Conservation (phyloP, 2,888 invertebrate genomes). For the Octonoba sinensis region DNA sequence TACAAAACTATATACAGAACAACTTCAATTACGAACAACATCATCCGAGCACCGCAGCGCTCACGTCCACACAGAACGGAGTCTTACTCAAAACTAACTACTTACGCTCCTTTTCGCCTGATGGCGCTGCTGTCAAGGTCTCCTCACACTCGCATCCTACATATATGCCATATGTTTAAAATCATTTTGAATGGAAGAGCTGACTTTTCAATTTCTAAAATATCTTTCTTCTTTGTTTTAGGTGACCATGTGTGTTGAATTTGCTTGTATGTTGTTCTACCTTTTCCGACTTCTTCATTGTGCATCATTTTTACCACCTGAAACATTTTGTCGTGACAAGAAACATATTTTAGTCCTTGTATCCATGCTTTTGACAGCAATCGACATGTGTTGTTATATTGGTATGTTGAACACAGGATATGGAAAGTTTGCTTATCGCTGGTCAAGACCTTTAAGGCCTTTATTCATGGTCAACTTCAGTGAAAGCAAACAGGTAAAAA, state of each 20-base stretch:
- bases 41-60: no score
- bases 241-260: constrained; percentile 71
- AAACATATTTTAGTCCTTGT: constrained; percentile 71
- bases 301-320: constrained; percentile 68
- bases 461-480: constrained; percentile 71
- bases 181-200: no score
- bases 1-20: no score
- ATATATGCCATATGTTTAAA: no score
- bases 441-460: constrained; percentile 72
- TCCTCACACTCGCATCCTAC: no score
- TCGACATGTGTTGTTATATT: constrained; percentile 62
- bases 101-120: no score
- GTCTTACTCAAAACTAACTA: no score
- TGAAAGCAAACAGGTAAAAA: constrained; percentile 69
- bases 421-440: constrained; percentile 68
- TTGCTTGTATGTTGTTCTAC: constrained; percentile 70
- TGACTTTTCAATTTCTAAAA: no score
- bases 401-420: constrained; percentile 62
- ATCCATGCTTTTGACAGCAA: constrained; percentile 69
- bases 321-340: constrained; percentile 71
- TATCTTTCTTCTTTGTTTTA: constrained; percentile 8
- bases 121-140: no score
- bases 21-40: no score
- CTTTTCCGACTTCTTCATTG: constrained; percentile 70
- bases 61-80: no score